Conservation (phyloP, 2,797 vertebrate genomes). For the Acipenser ruthenus region DNA sequence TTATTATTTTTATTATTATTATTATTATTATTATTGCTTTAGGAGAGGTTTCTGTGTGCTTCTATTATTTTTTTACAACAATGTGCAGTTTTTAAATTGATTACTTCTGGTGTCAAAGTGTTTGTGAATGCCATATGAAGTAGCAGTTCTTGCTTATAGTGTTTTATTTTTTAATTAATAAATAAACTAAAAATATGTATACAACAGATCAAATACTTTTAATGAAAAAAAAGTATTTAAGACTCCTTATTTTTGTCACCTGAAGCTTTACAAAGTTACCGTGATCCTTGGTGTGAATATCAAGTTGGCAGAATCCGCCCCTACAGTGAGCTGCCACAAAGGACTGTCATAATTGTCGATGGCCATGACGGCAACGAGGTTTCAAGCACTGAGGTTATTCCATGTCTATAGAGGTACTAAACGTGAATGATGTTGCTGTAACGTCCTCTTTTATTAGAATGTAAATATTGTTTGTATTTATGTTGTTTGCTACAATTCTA, state of each 20-base stretch:
- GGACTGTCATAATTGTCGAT: conserved; percentile 51
- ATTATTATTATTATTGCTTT: conserved; percentile 40
- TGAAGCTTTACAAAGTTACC: conserved; percentile 59
- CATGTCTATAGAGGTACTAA: conserved; percentile 88
- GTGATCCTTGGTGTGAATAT: conserved; percentile 60
- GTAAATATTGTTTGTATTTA: conserved; percentile 99
- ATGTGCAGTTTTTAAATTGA: conserved; percentile 76
- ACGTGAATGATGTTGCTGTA: conserved; percentile 86
- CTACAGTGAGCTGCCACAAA: conserved; percentile 51
- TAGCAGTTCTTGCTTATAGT: conserved; percentile 79
- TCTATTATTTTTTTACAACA: conserved; percentile 67
- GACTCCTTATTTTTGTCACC: conserved; percentile 49
- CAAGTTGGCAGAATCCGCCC: conserved; percentile 56
- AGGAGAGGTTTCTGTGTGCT: conserved; percentile 79
- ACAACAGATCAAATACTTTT: conserved; percentile 40
- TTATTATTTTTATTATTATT: conserved; percentile 23
- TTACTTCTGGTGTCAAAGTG: conserved; percentile 93
- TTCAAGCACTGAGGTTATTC: conserved; percentile 93
- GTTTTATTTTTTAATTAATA: conserved; percentile 45
- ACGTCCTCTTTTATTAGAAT: conserved; percentile 92
- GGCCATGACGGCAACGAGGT: conserved; percentile 51
- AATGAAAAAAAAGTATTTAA: conserved; percentile 40
- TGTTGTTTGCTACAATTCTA: conserved; percentile 99
- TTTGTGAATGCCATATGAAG: conserved; percentile 90
- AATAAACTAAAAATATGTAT: conserved; percentile 27